Conservation (phyloP, 2,797 vertebrate genomes). For the Neomorphus geoffroyi region DNA sequence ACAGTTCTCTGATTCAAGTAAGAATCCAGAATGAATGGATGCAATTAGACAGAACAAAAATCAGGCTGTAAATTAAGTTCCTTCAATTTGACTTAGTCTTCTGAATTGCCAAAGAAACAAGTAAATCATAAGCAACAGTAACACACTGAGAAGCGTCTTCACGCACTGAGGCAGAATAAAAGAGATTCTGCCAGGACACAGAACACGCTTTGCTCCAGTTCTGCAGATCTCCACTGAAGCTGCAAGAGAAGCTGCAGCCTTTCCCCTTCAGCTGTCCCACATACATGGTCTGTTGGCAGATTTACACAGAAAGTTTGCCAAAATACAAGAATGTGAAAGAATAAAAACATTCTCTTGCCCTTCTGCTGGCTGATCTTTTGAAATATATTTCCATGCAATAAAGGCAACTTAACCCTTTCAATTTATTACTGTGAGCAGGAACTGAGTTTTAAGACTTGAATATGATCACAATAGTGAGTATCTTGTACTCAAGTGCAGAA, state of each 20-base stretch:
- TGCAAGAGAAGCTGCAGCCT: not conserved
- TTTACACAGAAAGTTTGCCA: not conserved
- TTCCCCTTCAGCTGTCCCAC: not conserved
- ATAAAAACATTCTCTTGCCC: not conserved
- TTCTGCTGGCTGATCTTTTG: not conserved
- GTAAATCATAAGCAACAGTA: not conserved
- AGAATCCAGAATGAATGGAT: not conserved
- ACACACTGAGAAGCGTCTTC: not conserved
- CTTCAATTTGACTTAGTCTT: not conserved
- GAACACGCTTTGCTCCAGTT: not conserved
- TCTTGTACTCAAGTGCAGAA: not conserved
- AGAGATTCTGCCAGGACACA: not conserved
- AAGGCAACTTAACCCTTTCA: not conserved
- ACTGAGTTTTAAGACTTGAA: not conserved
- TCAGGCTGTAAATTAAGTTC: not conserved
- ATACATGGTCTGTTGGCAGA: not conserved
- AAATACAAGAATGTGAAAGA: not conserved
- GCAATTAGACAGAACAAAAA: not conserved
- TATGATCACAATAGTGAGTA: not conserved
- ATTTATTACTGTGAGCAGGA: not conserved
- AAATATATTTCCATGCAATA: not conserved
- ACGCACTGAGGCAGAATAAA: not conserved
- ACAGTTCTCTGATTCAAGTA: not conserved
- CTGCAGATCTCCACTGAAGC: not conserved
- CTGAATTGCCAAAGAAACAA: not conserved